phyloP scores from a whole-genome alignment of 1,140 invertebrate genomes.

The Halesus radiatus region DNA sequence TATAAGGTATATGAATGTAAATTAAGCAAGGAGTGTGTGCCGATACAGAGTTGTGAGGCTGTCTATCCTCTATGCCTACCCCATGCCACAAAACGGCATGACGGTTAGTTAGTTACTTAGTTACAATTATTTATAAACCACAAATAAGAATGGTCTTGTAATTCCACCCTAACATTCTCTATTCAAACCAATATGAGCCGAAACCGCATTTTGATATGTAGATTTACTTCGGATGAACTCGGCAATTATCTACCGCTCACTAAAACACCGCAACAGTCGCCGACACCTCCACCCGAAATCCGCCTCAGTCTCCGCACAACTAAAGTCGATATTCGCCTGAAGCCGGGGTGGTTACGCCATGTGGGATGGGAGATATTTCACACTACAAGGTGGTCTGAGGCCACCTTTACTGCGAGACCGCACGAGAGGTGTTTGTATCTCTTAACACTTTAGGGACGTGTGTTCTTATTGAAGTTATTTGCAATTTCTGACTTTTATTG shows the following conservation, averaged over 20 bases:
- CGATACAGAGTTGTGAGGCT: too few relatives aligned
- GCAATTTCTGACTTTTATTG: too few relatives aligned
- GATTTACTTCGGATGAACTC: constrained; percentile 42
- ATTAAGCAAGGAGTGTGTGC: too few relatives aligned
- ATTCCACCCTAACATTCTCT: constrained; percentile 18
- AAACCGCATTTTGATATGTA: constrained; percentile 47
- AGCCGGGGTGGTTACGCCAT: background rate
- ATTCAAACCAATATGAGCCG: constrained; percentile 43
- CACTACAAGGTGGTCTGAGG: constrained; percentile 39
- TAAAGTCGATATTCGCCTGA: background rate
- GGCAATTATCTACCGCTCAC: background rate
- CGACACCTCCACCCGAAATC: background rate
- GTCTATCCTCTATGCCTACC: too few relatives aligned
- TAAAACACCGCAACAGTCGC: background rate
- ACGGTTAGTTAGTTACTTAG: too few relatives aligned
- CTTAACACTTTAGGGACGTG: constrained; percentile 21
- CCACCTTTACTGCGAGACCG: constrained; percentile 35
- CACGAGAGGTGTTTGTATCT: constrained; percentile 19
- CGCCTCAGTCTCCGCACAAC: background rate
- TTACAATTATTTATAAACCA: too few relatives aligned
- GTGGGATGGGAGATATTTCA: constrained; percentile 2
- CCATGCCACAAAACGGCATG: too few relatives aligned
- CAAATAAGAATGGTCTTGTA: constrained; percentile 4
- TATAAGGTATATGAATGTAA: too few relatives aligned
- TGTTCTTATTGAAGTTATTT: too few relatives aligned